A percentile compares a stretch with the other conserved stretches of the same genome.
These are phyloP conservation scores for Phyllotis vaccarum DNA, from an alignment of 2,797 vertebrate genomes.

Conservation along the genomic window DNA sequence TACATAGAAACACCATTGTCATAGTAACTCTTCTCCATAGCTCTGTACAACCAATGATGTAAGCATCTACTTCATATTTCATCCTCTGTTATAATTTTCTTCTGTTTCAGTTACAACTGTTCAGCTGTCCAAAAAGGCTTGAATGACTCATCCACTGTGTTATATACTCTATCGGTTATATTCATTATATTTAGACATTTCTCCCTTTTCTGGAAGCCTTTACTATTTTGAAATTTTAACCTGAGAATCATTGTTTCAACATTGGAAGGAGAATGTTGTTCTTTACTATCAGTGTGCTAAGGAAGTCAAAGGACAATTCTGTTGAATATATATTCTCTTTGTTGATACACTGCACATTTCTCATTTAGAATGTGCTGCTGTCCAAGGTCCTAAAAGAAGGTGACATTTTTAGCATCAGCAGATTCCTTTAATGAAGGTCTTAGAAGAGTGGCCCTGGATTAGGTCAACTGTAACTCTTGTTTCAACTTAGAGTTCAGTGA, in stretches of 20 bases:
- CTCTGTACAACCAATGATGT: background rate
- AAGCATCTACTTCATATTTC: background rate
- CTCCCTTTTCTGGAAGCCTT: background rate
- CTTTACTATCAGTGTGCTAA: background rate
- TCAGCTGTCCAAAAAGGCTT: background rate
- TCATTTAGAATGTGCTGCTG: background rate
- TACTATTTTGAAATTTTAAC: constrained; percentile 12
- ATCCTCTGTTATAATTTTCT: background rate
- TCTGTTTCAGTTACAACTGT: background rate
- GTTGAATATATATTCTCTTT: background rate
- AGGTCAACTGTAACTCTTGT: constrained; percentile 10
- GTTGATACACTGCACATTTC: background rate
- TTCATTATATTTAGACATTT: background rate
- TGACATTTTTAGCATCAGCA: constrained; percentile 56
- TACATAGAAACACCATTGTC: background rate
- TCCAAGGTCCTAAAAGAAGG: constrained; percentile 20
- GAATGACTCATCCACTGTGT: background rate
- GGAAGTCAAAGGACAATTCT: background rate
- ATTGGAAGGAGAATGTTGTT: background rate
- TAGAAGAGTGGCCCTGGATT: background rate
- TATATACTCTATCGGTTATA: background rate
- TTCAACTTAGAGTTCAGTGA: constrained; percentile 48
- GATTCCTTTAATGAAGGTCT: background rate
- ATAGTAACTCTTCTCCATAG: background rate
- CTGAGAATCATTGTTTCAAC: background rate